phyloP scores from a whole-genome alignment of 1,140 invertebrate species.

The Ruditapes philippinarum region DNA sequence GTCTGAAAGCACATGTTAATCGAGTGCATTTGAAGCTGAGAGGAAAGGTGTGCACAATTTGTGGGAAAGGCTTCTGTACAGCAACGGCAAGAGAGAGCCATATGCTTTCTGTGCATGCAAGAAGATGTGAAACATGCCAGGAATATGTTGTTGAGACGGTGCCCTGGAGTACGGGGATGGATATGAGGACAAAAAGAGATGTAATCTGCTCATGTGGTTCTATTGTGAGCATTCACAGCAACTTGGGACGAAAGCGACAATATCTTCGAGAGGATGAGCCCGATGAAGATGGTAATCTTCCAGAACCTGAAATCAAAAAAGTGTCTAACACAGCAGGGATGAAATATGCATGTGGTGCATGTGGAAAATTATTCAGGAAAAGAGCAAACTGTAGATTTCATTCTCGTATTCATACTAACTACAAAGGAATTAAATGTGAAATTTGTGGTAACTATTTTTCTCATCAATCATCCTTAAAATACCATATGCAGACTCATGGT shows the following conservation, averaged over 20 bases:
- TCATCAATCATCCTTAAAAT: conserved; percentile 55
- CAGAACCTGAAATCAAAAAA: neutral
- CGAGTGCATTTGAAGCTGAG: conserved; percentile 52
- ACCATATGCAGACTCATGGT: conserved; percentile 55
- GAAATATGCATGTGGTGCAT: conserved; percentile 64
- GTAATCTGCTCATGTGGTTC: conserved; percentile 61
- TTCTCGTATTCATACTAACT: conserved; percentile 55
- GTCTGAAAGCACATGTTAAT: conserved; percentile 54
- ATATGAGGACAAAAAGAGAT: conserved; percentile 61
- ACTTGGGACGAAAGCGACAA: conserved; percentile 37
- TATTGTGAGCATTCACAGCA: conserved; percentile 61
- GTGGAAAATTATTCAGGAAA: conserved; percentile 64
- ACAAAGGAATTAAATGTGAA: conserved; percentile 41
- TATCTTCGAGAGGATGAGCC: conserved; percentile 58
- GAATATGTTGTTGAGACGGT: conserved; percentile 65
- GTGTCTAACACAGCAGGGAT: conserved; percentile 52
- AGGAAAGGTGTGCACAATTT: conserved; percentile 52
- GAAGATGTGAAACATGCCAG: conserved; percentile 58
- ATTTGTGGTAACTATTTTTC: conserved; percentile 47
- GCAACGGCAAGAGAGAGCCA: conserved; percentile 55
- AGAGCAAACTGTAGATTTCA: conserved; percentile 61
- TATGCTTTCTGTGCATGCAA: conserved; percentile 59
- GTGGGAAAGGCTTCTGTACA: conserved; percentile 56
- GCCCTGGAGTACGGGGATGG: conserved; percentile 45
- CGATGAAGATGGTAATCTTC: conserved; percentile 51